Percentiles rank a stretch among this genome's conserved stretches.
phyloP scores from a whole-genome alignment of 2,888 invertebrate species.

The Steinernema carpocapsae region DNA sequence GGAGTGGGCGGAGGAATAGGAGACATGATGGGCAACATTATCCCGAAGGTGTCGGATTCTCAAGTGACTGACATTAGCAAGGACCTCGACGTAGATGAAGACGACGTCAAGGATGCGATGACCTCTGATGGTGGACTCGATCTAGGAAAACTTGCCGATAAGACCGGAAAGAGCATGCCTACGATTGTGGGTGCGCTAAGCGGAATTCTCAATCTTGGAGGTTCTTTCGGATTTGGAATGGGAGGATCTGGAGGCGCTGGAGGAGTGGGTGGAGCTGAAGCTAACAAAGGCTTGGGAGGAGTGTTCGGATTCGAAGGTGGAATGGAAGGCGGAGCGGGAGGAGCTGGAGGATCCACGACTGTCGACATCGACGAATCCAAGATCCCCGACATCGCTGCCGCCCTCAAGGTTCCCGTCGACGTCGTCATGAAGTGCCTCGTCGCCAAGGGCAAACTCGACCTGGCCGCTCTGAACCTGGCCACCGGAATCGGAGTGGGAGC shows the following conservation, averaged over 20 bases:
- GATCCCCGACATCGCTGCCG: too few relatives aligned
- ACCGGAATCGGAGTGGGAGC: neutral
- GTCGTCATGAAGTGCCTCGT: too few relatives aligned
- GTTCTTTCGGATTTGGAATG: too few relatives aligned
- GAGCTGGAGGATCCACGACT: neutral
- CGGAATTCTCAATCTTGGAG: neutral
- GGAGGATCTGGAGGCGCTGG: too few relatives aligned
- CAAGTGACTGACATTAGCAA: neutral
- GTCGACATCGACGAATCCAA: too few relatives aligned
- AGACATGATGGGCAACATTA: neutral
- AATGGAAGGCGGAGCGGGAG: neutral
- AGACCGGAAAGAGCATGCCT: neutral
- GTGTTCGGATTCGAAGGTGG: neutral
- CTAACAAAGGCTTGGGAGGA: neutral
- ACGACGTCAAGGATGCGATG: neutral
- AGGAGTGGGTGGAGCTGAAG: neutral
- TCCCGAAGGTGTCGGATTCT: neutral
- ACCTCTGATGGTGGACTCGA: neutral
- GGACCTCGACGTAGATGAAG: neutral
- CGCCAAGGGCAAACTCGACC: too few relatives aligned
- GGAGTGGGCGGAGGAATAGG: neutral
- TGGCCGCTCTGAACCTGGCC: too few relatives aligned
- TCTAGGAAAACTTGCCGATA: neutral
- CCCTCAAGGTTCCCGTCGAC: too few relatives aligned
- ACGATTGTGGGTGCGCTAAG: neutral